phyloP scores from a whole-genome alignment of 37 sponge, comb jelly and placozoan genomes.

The Petrosia ficiformis region DNA sequence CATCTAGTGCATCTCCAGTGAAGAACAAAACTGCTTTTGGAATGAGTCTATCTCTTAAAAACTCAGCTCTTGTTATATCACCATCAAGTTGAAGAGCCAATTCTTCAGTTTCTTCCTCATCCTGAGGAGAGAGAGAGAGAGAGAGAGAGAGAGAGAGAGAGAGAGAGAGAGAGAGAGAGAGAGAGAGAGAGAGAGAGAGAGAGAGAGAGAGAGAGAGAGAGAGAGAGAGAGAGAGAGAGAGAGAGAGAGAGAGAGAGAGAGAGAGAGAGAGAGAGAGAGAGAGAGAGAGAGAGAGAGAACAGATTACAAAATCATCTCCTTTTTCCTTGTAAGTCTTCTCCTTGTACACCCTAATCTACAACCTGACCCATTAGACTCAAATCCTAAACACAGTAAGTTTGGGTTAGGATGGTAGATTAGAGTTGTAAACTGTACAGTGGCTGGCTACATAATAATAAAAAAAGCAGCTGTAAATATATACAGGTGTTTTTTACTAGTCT shows the following conservation, averaged over 20 bases:
- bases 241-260: conserved; percentile 15
- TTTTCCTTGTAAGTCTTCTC: too few relatives aligned
- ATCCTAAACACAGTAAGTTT: too few relatives aligned
- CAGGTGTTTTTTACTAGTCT: too few relatives aligned
- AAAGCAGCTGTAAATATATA: too few relatives aligned
- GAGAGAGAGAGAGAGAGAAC: conserved; percentile 13
- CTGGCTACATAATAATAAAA: too few relatives aligned
- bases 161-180: background rate
- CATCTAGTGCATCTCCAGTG: conserved; percentile 82
- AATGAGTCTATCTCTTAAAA: conserved; percentile 77
- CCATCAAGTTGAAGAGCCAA: conserved; percentile 9
- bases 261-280: conserved; percentile 27
- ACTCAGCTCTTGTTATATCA: conserved; percentile 72
- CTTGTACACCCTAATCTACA: too few relatives aligned
- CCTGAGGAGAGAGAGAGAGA: background rate
- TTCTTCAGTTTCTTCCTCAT: conserved; percentile 43
- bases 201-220: conserved; percentile 24
- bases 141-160: conserved; percentile 22
- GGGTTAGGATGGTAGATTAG: too few relatives aligned
- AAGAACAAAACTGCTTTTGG: conserved; percentile 86
- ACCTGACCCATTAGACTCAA: too few relatives aligned
- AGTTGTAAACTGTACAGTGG: too few relatives aligned
- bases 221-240: conserved; percentile 23
- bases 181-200: conserved; percentile 21
- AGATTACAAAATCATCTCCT: background rate